phyloP scores from a whole-genome alignment of 1,140 invertebrate genomes.

The Anagrus nilaparvatae region DNA sequence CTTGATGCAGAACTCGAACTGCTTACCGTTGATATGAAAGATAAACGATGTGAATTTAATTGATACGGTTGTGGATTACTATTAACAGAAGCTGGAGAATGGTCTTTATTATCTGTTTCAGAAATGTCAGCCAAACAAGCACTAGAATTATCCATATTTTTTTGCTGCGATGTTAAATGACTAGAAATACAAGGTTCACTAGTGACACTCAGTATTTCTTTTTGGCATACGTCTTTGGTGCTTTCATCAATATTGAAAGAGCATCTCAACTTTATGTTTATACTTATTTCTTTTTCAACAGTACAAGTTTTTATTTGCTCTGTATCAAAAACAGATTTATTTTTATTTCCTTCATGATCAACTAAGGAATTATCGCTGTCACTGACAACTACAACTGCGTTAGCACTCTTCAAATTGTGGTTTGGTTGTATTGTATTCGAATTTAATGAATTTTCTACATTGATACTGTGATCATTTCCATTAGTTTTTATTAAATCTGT shows the following conservation, averaged over 20 bases:
- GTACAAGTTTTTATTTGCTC: constrained; percentile 14
- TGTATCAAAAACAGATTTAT: constrained; percentile 14
- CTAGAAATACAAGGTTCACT: constrained; percentile 20
- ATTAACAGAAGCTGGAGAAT: constrained; percentile 30
- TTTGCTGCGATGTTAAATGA: no score
- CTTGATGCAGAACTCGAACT: constrained; percentile 32
- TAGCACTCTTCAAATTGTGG: neutral
- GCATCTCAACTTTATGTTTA: constrained; percentile 31
- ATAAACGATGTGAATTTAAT: constrained; percentile 24
- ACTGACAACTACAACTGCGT: constrained; percentile 7
- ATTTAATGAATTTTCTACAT: constrained; percentile 8
- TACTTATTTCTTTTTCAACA: constrained; percentile 27
- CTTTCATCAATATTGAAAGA: constrained; percentile 29
- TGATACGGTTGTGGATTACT: constrained; percentile 26
- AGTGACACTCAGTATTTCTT: constrained; percentile 26
- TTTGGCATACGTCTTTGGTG: constrained; percentile 28
- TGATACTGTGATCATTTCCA: constrained; percentile 4
- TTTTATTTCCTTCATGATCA: constrained; percentile 19
- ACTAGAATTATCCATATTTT: constrained; percentile 24
- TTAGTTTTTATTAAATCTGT: constrained; percentile 5
- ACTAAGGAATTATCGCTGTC: constrained; percentile 23
- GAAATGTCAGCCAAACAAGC: constrained; percentile 35
- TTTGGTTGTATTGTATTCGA: neutral
- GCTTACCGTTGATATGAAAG: constrained; percentile 29
- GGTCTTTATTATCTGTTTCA: constrained; percentile 33